A percentile compares a stretch with the other conserved stretches of the same genome.
phyloP scores from a whole-genome alignment of 2,113 vertebrate species.

The Calyptomena viridis region DNA sequence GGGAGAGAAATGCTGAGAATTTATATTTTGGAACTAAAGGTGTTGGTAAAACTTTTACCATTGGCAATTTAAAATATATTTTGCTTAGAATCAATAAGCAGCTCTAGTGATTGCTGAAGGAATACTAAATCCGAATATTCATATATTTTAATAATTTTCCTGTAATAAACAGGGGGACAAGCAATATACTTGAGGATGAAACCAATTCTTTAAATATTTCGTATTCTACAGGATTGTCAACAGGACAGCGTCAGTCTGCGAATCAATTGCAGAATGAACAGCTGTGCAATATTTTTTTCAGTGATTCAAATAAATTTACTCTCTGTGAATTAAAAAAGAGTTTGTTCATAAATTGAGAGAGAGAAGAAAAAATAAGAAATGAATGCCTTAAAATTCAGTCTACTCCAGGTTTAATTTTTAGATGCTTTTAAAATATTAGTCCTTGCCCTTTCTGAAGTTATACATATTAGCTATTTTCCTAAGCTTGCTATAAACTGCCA shows the following conservation, averaged over 20 bases:
- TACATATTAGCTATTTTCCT: constrained; percentile 73
- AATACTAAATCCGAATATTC: neutral
- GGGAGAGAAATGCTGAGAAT: neutral
- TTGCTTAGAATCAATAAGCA: neutral
- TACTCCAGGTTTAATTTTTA: constrained; percentile 73
- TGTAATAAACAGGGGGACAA: neutral
- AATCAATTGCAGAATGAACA: constrained; percentile 13
- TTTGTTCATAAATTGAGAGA: neutral
- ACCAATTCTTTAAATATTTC: constrained; percentile 23
- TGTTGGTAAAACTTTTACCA: neutral
- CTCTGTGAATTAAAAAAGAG: neutral
- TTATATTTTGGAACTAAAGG: neutral
- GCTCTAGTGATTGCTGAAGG: neutral
- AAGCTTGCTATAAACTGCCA: constrained; percentile 53
- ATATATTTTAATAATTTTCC: neutral
- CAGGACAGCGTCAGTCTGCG: neutral
- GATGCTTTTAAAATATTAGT: constrained; percentile 74
- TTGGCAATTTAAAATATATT: neutral
- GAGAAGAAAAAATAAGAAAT: neutral
- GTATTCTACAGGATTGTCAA: neutral
- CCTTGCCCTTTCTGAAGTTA: constrained; percentile 74
- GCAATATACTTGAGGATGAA: neutral
- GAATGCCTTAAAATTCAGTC: constrained; percentile 39
- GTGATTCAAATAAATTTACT: neutral
- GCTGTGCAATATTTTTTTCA: neutral